Conservation (phyloP, 2,113 vertebrate species). For the Lipophrys pholis region DNA sequence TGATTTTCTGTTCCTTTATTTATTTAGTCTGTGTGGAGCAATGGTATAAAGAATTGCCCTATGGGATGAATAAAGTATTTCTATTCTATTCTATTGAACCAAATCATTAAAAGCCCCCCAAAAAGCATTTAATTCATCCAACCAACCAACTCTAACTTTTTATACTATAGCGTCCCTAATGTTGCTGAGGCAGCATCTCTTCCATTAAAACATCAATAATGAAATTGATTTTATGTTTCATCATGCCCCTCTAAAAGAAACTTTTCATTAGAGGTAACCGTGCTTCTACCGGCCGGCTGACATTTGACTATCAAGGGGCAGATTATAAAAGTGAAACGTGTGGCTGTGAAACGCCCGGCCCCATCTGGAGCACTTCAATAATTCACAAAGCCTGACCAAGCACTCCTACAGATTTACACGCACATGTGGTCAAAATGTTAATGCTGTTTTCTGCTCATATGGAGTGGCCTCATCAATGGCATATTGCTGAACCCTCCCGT, state of each 20-base stretch:
- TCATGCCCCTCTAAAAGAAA: constrained; percentile 1
- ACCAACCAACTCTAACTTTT: too few species aligned
- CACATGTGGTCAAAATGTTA: constrained; percentile 56
- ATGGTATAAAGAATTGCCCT: too few species aligned
- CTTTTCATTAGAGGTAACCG: constrained; percentile 6
- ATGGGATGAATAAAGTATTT: too few species aligned
- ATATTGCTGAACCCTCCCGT: constrained; percentile 71
- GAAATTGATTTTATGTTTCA: neutral
- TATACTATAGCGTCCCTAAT: too few species aligned
- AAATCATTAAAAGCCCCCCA: too few species aligned
- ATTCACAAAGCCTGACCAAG: constrained; percentile 49
- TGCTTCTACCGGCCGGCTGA: neutral
- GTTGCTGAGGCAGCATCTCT: too few species aligned
- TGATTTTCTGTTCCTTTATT: too few species aligned
- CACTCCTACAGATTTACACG: constrained; percentile 46
- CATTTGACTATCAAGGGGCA: neutral
- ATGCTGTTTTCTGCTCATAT: constrained; percentile 67
- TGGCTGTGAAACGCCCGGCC: constrained; percentile 12
- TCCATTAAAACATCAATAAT: too few species aligned
- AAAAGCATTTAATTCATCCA: too few species aligned
- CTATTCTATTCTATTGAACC: too few species aligned
- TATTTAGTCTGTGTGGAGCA: too few species aligned
- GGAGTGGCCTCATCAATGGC: constrained; percentile 67
- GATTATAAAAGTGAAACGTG: constrained; percentile 25
- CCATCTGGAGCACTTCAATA: constrained; percentile 47